Evolutionary conservation across 1,140 invertebrate species (phyloP), one percentile per base, ranked within the genome.

Genomic region (Drosophila pallidifrons): DNA sequence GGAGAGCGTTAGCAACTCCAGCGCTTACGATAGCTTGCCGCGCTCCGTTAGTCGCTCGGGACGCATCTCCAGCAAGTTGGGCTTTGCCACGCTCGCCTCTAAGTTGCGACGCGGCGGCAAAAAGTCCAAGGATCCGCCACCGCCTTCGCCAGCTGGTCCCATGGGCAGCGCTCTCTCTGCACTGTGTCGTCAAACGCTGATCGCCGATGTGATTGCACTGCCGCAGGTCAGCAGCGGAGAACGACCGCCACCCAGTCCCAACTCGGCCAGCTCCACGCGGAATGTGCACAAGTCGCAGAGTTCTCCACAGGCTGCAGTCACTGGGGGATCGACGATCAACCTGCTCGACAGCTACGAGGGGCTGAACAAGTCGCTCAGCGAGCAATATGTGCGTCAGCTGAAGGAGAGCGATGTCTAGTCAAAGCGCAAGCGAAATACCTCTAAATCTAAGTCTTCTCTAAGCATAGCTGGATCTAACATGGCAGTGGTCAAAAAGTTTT

Each of bases 31-130:
- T 11, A 92, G 89, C 4, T 57, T 92, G 54, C 91, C 91, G 10
- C 72, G 81, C 32, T 38, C 75, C 8, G 88, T 90, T 15, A 92
- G 75, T 20, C 83, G 90, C 20, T 89, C 77, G 15, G 80, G 72
- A 1, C 89, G 86, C 67, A 79, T 91, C 52, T 85, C 92, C 16
- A 92, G 90, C n/a, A 93, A 94, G 41, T 94, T 95, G 75, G 94
- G 94, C 65, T 93, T 95, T 57, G 94, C 94, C 20, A 94, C 94
- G 4, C 93, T 96, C 4, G 95, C 95, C 0, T 95, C 94, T 0
- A 95, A 95, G 82, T 94, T 96, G 47, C 93, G 94, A 6, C 79
- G 81, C 5, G 77, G 76, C n/a, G 61, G 81, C 55, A 91, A 80
- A 25, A 91, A 91, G 45, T 47, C 63, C n/a, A 91, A 91, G 59